Evolutionary conservation across 2,888 invertebrate genomes (phyloP).

Genomic region (Agapostemon virescens): DNA sequence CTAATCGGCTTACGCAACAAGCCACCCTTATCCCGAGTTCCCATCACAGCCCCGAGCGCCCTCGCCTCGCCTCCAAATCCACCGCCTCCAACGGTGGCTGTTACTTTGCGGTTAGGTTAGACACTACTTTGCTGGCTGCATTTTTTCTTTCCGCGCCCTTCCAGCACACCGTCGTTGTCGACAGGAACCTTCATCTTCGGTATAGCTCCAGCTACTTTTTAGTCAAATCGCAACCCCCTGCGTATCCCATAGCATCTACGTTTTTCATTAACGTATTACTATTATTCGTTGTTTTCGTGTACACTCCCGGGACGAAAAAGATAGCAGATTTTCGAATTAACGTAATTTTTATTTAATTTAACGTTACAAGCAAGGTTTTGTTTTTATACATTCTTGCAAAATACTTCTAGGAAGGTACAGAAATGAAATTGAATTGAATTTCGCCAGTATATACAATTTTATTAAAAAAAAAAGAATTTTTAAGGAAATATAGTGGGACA

Average conservation of each 20-base stretch:
- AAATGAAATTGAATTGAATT: too few species aligned
- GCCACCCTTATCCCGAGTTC: conserved; percentile 72
- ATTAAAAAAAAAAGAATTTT: too few species aligned
- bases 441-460: too few species aligned
- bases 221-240: background rate
- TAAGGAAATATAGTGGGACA: too few species aligned
- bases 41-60: conserved; percentile 53
- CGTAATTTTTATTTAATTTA: too few species aligned
- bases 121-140: conserved; percentile 22
- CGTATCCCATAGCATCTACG: background rate
- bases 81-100: conserved; percentile 46
- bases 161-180: background rate
- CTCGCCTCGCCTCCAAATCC: conserved; percentile 24
- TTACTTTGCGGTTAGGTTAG: conserved; percentile 68
- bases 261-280: too few species aligned
- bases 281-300: too few species aligned
- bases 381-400: too few species aligned
- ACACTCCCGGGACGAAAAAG: too few species aligned
- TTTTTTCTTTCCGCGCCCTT: background rate
- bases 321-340: too few species aligned
- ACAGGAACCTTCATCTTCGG: background rate
- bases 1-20: conserved; percentile 79
- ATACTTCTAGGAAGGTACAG: too few species aligned
- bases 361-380: too few species aligned
- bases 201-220: background rate